Evolutionary conservation across 2,888 invertebrate genomes (phyloP).

Genomic region (Agonum fuliginosum): DNA sequence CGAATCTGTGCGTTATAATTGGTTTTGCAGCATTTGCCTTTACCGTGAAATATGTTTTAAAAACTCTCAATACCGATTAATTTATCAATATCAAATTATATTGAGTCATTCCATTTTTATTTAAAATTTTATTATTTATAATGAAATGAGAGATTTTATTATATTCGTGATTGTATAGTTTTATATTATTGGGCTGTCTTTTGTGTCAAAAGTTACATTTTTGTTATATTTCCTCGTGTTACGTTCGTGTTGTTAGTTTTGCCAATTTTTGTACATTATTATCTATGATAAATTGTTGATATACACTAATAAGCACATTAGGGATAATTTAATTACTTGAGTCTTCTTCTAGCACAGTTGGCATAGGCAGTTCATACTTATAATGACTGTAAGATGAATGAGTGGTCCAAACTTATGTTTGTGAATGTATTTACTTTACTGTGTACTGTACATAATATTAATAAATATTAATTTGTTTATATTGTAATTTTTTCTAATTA

Average conservation of each 20-base stretch:
- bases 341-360: slow-evolving; percentile 16
- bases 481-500: slow-evolving; percentile 48
- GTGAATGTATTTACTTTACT: slow-evolving; percentile 41
- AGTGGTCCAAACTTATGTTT: slow-evolving; percentile 46
- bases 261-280: slow-evolving; percentile 17
- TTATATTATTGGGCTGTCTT: slow-evolving; percentile 22
- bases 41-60: slow-evolving; percentile 93
- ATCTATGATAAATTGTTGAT: slow-evolving; percentile 19
- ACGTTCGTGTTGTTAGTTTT: slow-evolving; percentile 13
- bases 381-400: slow-evolving; percentile 21
- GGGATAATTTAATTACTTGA: slow-evolving; percentile 20
- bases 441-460: slow-evolving; percentile 49
- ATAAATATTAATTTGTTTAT: slow-evolving; percentile 58
- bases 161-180: slow-evolving; percentile 28
- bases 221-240: neutral
- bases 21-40: slow-evolving; percentile 95
- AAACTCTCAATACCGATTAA: slow-evolving; percentile 81
- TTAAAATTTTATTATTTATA: slow-evolving; percentile 32
- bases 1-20: slow-evolving; percentile 90
- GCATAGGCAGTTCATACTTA: slow-evolving; percentile 45
- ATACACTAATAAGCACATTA: slow-evolving; percentile 37
- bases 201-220: neutral
- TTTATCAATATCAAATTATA: slow-evolving; percentile 66
- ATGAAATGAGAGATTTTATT: slow-evolving; percentile 9
- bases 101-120: slow-evolving; percentile 52